Base-by-base conservation (phyloP, 1,140 invertebrate species). In the Leguminivora glycinivorella region DNA sequence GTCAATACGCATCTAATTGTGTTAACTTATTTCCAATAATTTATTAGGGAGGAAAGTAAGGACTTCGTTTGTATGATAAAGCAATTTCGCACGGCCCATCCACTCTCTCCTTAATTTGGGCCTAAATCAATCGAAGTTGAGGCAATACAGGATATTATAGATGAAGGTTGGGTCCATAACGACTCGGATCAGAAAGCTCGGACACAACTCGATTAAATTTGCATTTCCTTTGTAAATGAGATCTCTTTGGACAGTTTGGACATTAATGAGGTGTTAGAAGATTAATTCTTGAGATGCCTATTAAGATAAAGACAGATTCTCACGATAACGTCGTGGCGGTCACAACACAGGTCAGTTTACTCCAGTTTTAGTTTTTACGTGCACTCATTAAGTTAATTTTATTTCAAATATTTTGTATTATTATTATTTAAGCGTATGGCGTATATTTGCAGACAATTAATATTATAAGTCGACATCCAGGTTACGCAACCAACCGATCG, bases 221-320 rank as follows among this genome's bases (percentile, higher is more conserved):
- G 85, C 88, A 90, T 90, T 84, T 87, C 75, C 80, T 84, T 84
- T 87, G 82, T 89, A 80, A 88, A 89, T 80, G 77, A 82, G 78
- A 80, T 63, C 69, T 77, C 69, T 71, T 74, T 68, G 56, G 84
- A 87, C 86, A 79, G 69, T 71, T 74, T 68, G 56, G 84, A 87
- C 86, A 79, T 87, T 89, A 88, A 89, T 88, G 81, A 87, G 85
- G 87, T 89, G 87, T 89, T 84, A 88, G 81, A 75, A 72, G 84
- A 88, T 90, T 89, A 88, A 89, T 89, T 81, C 73, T 70, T 79
- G 56, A 82, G 88, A 90, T 90, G 74, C 82, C 68, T 68, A 67
- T 67, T 67, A 63, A 81, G 87, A 90, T 89, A 85, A 81, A 72
- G 72, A 70, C 26, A 87, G 83, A 88, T 88, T 75, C 74, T 71